Percentiles rank a stretch among this genome's conserved stretches.
These are phyloP conservation scores for Radopholus similis DNA, from an alignment of 1,140 invertebrate species.

Conservation along the genomic window DNA sequence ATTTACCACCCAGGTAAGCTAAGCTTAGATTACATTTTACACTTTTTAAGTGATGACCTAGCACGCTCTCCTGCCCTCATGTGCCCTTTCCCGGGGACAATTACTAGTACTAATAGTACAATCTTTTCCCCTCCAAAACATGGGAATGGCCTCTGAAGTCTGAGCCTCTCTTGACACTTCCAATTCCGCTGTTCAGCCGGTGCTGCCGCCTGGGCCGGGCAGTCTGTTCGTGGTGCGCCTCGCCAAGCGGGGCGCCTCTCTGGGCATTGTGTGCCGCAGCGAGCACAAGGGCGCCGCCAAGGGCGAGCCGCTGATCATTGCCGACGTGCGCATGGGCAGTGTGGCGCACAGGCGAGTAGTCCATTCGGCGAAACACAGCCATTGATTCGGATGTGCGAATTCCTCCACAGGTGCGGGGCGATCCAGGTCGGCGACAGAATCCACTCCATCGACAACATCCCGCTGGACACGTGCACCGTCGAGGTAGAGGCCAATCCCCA, in stretches of 20 bases:
- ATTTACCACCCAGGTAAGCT: no score
- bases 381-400: neutral
- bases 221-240: constrained; percentile 79
- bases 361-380: neutral
- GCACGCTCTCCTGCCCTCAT: no score
- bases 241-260: constrained; percentile 71
- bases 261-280: constrained; percentile 82
- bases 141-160: no score
- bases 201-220: constrained; percentile 77
- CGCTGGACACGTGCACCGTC: constrained; percentile 70
- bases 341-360: constrained; percentile 70
- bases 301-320: constrained; percentile 72
- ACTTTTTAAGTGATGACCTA: no score
- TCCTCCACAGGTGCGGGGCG: constrained; percentile 67
- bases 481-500: no score
- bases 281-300: constrained; percentile 59
- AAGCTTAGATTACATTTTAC: no score
- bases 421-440: constrained; percentile 79
- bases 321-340: constrained; percentile 80
- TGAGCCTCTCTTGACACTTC: neutral
- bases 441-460: constrained; percentile 79
- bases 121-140: no score
- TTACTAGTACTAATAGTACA: no score
- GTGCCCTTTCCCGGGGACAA: no score
- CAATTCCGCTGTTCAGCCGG: constrained; percentile 67